These are phyloP conservation scores for Osmerus eperlanus DNA, from an alignment of 2,113 vertebrate species.

Conservation along the genomic window DNA sequence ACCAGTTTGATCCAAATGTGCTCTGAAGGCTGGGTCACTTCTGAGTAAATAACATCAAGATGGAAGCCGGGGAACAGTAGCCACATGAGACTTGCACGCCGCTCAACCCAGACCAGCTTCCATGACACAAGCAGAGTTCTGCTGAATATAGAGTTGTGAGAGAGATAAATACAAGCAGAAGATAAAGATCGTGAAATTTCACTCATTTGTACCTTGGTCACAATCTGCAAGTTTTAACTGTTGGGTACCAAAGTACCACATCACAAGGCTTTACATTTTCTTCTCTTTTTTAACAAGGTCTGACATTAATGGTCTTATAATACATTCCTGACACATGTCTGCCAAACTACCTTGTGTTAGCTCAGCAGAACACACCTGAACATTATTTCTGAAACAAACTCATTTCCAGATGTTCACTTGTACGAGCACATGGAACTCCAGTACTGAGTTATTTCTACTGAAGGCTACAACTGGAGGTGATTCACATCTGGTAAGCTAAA, in stretches of 20 bases:
- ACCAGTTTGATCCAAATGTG: conserved; percentile 78
- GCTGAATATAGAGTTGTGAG: too few relatives aligned
- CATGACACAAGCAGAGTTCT: background rate
- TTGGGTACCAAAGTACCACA: too few relatives aligned
- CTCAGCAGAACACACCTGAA: conserved; percentile 4
- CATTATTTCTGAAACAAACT: conserved; percentile 6
- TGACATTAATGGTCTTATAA: too few relatives aligned
- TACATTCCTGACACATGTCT: background rate
- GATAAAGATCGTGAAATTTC: too few relatives aligned
- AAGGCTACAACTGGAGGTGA: background rate
- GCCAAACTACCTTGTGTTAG: background rate
- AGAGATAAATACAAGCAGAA: too few relatives aligned
- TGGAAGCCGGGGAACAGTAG: conserved; percentile 47
- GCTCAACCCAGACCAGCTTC: background rate
- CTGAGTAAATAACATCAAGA: conserved; percentile 76
- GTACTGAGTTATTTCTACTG: background rate
- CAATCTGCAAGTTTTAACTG: too few relatives aligned
- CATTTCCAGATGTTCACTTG: conserved; percentile 9
- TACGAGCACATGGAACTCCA: background rate
- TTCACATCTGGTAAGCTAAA: background rate
- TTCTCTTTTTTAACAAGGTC: too few relatives aligned
- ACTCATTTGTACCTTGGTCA: too few relatives aligned
- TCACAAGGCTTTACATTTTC: too few relatives aligned
- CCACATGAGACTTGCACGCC: conserved; percentile 14
- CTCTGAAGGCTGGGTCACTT: conserved; percentile 75